Evolutionary conservation across 2,113 vertebrate species (phyloP).

Genomic region (Potamarius usumacintae): DNA sequence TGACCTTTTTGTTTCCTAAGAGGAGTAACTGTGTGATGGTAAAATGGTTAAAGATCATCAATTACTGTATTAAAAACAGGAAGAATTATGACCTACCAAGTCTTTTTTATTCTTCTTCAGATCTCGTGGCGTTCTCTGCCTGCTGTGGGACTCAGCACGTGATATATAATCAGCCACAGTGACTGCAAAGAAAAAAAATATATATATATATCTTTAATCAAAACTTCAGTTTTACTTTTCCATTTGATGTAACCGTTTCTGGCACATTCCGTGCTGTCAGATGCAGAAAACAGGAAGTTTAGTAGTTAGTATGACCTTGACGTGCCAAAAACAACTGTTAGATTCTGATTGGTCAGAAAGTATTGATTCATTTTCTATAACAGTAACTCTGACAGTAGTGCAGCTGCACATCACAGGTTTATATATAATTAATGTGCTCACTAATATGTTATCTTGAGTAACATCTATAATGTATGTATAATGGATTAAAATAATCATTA

Average conservation of each 20-base stretch:
- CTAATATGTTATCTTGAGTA: too few relatives aligned
- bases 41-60: background rate
- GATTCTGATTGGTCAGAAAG: background rate
- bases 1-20: background rate
- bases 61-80: background rate
- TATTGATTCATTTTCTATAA: background rate
- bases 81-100: conserved; percentile 76
- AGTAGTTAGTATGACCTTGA: background rate
- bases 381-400: background rate
- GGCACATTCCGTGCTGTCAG: background rate
- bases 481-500: background rate
- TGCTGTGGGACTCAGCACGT: conserved; percentile 96
- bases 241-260: background rate
- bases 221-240: background rate
- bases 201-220: background rate
- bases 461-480: too few relatives aligned
- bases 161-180: conserved; percentile 99
- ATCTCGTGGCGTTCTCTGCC: conserved; percentile 87
- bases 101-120: conserved; percentile 90
- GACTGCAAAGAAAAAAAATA: conserved; percentile 79
- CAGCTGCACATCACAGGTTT: too few relatives aligned
- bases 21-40: background rate
- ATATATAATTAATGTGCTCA: too few relatives aligned
- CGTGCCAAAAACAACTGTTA: background rate
- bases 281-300: background rate